phyloP scores from a whole-genome alignment of 2,797 vertebrate species.

The Lepus townsendii region DNA sequence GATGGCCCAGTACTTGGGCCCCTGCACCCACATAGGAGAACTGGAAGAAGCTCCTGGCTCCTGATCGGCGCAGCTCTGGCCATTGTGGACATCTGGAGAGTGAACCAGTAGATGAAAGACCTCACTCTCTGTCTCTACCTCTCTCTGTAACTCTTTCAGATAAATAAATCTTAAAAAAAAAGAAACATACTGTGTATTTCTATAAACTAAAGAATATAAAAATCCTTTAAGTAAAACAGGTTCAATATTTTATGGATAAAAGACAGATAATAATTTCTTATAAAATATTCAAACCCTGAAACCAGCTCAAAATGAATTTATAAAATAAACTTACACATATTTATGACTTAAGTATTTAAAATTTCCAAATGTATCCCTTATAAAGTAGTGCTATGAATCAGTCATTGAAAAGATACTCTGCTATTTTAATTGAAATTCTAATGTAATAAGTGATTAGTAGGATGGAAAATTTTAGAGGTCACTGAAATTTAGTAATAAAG shows the following conservation, averaged over 20 bases:
- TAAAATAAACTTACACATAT: background rate
- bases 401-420: background rate
- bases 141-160: too few species aligned
- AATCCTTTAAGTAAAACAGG: background rate
- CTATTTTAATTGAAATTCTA: background rate
- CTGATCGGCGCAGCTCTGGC: too few species aligned
- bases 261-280: conserved; percentile 4
- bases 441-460: background rate
- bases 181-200: background rate
- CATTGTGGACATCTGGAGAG: too few species aligned
- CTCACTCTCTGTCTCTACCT: too few species aligned
- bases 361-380: background rate
- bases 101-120: too few species aligned
- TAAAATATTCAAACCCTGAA: background rate
- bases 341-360: background rate
- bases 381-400: background rate
- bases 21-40: too few species aligned
- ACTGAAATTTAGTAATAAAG: background rate
- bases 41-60: too few species aligned
- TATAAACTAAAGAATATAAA: background rate
- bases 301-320: background rate
- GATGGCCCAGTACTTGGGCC: too few species aligned
- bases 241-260: background rate
- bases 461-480: background rate
- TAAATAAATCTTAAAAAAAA: too few species aligned